These are phyloP conservation scores for Acanthurus lineatus DNA, from an alignment of 2,797 vertebrate species.

Conservation along the genomic window DNA sequence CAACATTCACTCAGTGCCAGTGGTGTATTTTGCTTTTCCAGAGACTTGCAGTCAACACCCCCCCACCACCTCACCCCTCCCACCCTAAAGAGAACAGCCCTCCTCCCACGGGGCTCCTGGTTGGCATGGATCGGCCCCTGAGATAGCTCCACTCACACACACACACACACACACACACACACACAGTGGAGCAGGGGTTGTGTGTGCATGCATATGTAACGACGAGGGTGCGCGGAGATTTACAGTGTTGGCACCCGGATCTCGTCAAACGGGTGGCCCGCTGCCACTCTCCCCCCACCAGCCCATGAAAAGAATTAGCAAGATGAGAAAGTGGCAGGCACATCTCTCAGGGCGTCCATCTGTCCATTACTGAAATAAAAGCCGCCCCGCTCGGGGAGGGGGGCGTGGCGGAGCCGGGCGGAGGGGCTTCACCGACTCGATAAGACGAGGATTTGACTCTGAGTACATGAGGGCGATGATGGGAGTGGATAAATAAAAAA, in stretches of 20 bases:
- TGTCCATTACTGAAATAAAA: slow-evolving; percentile 78
- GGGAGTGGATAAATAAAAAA: background rate
- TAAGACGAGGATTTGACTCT: slow-evolving; percentile 56
- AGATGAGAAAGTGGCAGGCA: slow-evolving; percentile 73
- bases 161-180: slow-evolving; percentile 19
- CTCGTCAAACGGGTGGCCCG: slow-evolving; percentile 58
- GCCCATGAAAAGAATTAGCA: slow-evolving; percentile 76
- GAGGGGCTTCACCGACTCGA: slow-evolving; percentile 50
- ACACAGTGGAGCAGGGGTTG: slow-evolving; percentile 16
- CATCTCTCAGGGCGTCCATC: slow-evolving; percentile 77
- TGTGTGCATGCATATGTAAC: slow-evolving; percentile 40
- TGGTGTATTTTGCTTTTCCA: slow-evolving; percentile 64
- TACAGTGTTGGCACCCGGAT: slow-evolving; percentile 68
- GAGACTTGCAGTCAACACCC: slow-evolving; percentile 61
- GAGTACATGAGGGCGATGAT: slow-evolving; percentile 46
- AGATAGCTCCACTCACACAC: slow-evolving; percentile 39
- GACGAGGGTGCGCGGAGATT: slow-evolving; percentile 63
- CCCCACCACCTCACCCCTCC: slow-evolving; percentile 52
- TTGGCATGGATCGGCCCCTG: slow-evolving; percentile 62
- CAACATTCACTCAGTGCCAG: slow-evolving; percentile 61
- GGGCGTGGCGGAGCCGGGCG: slow-evolving; percentile 11
- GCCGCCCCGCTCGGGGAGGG: slow-evolving; percentile 34
- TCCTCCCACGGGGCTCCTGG: slow-evolving; percentile 65
- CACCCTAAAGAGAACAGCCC: slow-evolving; percentile 65
- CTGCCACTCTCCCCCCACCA: slow-evolving; percentile 59